A percentile compares a stretch with the other conserved stretches of the same genome.
These are phyloP conservation scores for Paramormyrops hopkinsi DNA, from an alignment of 2,797 vertebrate species.

Conservation along the genomic window DNA sequence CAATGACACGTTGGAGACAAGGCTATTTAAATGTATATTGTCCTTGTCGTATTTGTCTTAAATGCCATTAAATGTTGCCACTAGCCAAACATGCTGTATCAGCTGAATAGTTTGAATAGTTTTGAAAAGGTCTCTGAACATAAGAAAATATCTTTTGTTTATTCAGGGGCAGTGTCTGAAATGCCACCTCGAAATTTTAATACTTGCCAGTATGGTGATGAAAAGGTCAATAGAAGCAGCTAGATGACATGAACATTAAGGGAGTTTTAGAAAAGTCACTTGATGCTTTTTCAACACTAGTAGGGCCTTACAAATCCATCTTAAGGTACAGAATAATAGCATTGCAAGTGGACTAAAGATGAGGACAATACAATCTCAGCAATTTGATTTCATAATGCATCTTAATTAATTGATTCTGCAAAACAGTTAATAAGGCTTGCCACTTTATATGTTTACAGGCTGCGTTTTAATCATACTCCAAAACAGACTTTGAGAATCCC, in stretches of 20 bases:
- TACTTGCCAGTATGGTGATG: conserved; percentile 36
- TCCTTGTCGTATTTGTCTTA: conserved; percentile 26
- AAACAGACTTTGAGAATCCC: neutral
- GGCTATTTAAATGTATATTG: conserved; percentile 31
- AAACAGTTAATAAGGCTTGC: neutral
- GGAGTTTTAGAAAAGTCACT: conserved; percentile 46
- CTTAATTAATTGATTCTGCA: neutral
- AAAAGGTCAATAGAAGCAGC: conserved; percentile 40
- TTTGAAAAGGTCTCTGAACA: neutral
- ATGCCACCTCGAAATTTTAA: conserved; percentile 23
- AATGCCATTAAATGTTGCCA: conserved; percentile 22
- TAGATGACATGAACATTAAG: conserved; percentile 39
- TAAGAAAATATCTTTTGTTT: neutral
- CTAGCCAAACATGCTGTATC: conserved; percentile 5
- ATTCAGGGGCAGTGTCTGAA: neutral
- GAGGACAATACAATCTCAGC: neutral
- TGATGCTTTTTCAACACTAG: neutral
- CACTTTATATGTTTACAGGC: neutral
- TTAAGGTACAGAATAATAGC: neutral
- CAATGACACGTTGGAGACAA: conserved; percentile 12
- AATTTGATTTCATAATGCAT: neutral
- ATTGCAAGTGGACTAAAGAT: neutral
- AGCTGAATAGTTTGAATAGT: neutral
- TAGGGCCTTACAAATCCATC: neutral
- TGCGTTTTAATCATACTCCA: neutral